These are phyloP conservation scores for Otolemur garnettii DNA, from an alignment of 2,113 vertebrate genomes.

Conservation along the genomic window DNA sequence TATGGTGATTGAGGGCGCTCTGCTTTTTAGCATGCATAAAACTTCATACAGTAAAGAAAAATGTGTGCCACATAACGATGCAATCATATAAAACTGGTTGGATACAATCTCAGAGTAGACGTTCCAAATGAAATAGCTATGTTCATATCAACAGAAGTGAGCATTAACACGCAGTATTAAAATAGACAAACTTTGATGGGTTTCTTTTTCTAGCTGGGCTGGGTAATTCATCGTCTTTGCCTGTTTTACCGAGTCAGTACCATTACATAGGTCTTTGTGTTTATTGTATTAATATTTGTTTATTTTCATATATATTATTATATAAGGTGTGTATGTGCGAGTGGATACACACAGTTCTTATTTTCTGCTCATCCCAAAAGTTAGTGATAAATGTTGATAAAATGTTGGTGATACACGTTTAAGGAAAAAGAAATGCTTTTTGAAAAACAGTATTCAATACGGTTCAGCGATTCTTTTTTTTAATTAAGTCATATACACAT, in stretches of 20 bases:
- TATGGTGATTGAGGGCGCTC: background rate
- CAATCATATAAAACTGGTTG: conserved; percentile 36
- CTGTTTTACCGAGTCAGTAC: background rate
- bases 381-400: conserved; percentile 17
- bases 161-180: background rate
- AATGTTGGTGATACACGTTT: conserved; percentile 35
- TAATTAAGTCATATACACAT: no score
- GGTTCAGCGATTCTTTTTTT: background rate
- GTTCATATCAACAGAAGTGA: conserved; percentile 34
- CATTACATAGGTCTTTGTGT: background rate
- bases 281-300: background rate
- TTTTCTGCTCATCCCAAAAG: background rate
- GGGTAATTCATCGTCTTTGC: background rate
- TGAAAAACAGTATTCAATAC: background rate
- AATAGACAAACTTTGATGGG: background rate
- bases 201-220: background rate
- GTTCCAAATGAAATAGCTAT: conserved; percentile 12
- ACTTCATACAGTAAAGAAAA: conserved; percentile 23
- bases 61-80: conserved; percentile 8
- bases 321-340: background rate
- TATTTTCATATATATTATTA: background rate
- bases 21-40: conserved; percentile 50
- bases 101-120: background rate
- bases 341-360: background rate
- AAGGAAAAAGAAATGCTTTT: background rate